Conservation (phyloP, 1,140 invertebrate species). For the Macrobrachium nipponense region DNA sequence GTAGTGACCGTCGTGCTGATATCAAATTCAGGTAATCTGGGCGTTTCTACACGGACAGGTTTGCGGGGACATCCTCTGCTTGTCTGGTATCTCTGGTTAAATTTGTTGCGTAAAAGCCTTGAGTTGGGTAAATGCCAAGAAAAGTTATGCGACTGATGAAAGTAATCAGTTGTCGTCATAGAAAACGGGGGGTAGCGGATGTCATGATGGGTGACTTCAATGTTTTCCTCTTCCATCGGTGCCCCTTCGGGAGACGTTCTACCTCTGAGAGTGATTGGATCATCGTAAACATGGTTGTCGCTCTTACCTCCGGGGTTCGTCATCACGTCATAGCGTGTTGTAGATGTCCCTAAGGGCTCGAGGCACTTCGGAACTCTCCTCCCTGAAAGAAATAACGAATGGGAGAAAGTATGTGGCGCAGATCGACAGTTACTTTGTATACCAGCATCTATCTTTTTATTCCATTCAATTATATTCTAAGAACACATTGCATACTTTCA, state of each 20-base stretch:
- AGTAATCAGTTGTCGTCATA: conserved; percentile 8
- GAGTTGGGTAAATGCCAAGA: conserved; percentile 48
- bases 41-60: conserved; percentile 43
- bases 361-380: neutral
- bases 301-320: neutral
- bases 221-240: neutral
- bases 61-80: conserved; percentile 34
- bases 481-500: too few species aligned
- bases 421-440: too few species aligned
- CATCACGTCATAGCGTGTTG: conserved; percentile 37
- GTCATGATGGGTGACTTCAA: conserved; percentile 27
- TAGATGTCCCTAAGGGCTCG: conserved; percentile 15
- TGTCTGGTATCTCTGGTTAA: neutral
- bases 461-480: too few species aligned
- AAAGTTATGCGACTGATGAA: neutral
- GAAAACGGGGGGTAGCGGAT: conserved; percentile 25
- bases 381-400: conserved; percentile 20
- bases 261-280: conserved; percentile 23
- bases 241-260: neutral
- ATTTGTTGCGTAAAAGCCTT: conserved; percentile 43
- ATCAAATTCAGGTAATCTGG: conserved; percentile 11
- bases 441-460: too few species aligned
- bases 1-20: neutral
- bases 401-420: neutral
- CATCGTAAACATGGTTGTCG: conserved; percentile 37